Evolutionary conservation across 2,113 vertebrate genomes (phyloP).

Genomic region (Channa argus): DNA sequence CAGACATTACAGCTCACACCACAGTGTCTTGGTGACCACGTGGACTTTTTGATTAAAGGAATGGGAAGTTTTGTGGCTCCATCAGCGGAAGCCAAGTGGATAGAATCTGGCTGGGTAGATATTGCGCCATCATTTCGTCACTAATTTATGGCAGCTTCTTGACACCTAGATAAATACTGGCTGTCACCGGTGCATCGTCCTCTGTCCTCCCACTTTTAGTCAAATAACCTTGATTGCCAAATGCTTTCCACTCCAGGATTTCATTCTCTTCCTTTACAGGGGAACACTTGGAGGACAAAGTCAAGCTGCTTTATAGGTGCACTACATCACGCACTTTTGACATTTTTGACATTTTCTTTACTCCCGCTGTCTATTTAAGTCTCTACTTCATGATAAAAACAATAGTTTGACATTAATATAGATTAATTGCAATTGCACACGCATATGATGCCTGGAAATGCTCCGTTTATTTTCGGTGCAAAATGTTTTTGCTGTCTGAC

Average conservation of each 20-base stretch:
- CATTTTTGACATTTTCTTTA: not conserved
- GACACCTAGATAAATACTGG: conserved; percentile 81
- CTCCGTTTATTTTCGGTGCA: conserved; percentile 35
- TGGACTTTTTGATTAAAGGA: conserved; percentile 77
- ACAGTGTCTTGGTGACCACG: conserved; percentile 10
- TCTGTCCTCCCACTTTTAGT: conserved; percentile 74
- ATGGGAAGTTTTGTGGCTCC: conserved; percentile 68
- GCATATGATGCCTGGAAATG: conserved; percentile 15
- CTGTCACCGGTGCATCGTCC: conserved; percentile 72
- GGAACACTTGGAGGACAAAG: conserved; percentile 58
- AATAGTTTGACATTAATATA: conserved; percentile 39
- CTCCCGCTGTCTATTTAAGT: conserved; percentile 12
- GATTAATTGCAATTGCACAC: conserved; percentile 36
- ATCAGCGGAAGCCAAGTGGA: conserved; percentile 65
- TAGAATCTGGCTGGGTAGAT: conserved; percentile 79
- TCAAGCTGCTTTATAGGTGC: conserved; percentile 28
- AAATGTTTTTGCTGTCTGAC: conserved; percentile 40
- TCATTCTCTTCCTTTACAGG: conserved; percentile 31
- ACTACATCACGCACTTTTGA: conserved; percentile 22
- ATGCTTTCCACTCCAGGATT: conserved; percentile 47
- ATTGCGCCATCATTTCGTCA: conserved; percentile 79
- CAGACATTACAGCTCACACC: conserved; percentile 38
- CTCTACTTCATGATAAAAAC: not conserved
- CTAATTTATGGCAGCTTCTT: conserved; percentile 79
- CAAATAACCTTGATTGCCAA: conserved; percentile 78